Evolutionary conservation across 2,113 vertebrate genomes (phyloP).

Genomic region (Typhlomys cinereus): DNA sequence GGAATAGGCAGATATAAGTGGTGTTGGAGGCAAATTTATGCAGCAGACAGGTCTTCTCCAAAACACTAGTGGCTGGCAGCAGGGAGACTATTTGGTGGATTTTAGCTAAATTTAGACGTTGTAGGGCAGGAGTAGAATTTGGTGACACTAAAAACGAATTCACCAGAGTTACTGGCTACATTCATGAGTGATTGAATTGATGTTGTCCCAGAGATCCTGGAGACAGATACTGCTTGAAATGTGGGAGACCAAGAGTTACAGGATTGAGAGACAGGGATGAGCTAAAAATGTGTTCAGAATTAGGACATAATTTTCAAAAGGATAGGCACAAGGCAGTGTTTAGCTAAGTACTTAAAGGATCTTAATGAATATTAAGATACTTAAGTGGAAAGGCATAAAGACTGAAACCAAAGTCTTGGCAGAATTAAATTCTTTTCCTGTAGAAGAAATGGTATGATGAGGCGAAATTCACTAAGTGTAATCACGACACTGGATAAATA

Average conservation of each 20-base stretch:
- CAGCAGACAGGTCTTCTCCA: background rate
- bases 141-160: background rate
- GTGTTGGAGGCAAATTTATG: background rate
- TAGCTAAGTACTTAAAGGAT: constrained; percentile 6
- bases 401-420: background rate
- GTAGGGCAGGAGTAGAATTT: background rate
- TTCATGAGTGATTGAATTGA: background rate
- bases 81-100: background rate
- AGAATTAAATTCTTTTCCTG: background rate
- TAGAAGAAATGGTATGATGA: background rate
- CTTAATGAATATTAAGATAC: background rate
- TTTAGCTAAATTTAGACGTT: background rate
- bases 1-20: background rate
- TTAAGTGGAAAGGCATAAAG: constrained; percentile 14
- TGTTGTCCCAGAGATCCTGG: background rate
- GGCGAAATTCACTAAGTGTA: background rate
- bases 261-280: background rate
- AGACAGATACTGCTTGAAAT: too few relatives aligned
- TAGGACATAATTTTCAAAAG: background rate
- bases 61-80: background rate
- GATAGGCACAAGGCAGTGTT: background rate
- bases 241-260: background rate
- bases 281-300: background rate
- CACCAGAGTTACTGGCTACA: background rate
- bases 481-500: background rate